phyloP scores from a whole-genome alignment of 2,888 invertebrate species.

The Tinea pellionella region DNA sequence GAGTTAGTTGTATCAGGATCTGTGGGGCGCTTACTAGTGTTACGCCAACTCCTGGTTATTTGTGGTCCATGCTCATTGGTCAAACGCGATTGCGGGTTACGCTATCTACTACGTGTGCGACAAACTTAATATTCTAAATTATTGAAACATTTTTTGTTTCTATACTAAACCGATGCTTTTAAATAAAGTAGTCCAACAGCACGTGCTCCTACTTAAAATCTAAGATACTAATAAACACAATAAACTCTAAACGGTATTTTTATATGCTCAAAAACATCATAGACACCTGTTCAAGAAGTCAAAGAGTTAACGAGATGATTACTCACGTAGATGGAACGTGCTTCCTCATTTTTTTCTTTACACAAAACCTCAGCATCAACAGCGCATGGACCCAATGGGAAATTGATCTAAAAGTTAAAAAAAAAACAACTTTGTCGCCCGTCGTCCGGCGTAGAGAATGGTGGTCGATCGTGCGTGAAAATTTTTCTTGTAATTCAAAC shows the following conservation, averaged over 20 bases:
- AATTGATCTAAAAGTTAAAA: slow-evolving; percentile 21
- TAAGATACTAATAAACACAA: background rate
- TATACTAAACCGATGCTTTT: no score
- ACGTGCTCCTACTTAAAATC: background rate
- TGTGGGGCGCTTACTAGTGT: no score
- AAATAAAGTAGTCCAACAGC: background rate
- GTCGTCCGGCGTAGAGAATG: slow-evolving; percentile 36
- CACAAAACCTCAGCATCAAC: slow-evolving; percentile 23
- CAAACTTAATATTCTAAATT: no score
- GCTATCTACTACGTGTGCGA: no score
- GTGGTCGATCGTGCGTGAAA: slow-evolving; percentile 34
- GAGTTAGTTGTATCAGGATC: no score
- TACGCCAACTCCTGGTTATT: no score
- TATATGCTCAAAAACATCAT: background rate
- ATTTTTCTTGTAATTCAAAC: slow-evolving; percentile 31
- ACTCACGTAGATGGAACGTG: slow-evolving; percentile 43
- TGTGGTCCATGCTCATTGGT: no score
- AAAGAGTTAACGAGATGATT: slow-evolving; percentile 53
- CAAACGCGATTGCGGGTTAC: no score
- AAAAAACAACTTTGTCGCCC: slow-evolving; percentile 16
- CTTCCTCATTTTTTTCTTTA: slow-evolving; percentile 19
- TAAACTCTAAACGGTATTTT: background rate
- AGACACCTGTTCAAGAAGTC: slow-evolving; percentile 27
- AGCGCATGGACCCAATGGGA: slow-evolving; percentile 22
- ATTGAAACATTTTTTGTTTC: no score